Percentiles rank a stretch among this genome's conserved stretches.
Evolutionary conservation across 2,113 vertebrate species (phyloP).

Genomic region (Atherinomorus stipes): DNA sequence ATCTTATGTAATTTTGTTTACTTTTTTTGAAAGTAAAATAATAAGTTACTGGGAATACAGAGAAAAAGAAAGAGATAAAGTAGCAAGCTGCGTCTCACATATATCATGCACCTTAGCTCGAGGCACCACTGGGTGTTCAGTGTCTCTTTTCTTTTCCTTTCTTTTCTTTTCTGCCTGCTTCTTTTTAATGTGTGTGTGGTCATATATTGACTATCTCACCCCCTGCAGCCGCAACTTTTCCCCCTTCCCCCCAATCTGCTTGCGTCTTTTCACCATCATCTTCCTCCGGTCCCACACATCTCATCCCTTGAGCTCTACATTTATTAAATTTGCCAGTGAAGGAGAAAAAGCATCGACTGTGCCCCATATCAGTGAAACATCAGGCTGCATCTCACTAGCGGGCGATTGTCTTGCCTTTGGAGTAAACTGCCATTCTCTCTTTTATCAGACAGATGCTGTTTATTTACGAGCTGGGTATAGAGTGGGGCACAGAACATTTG

Average conservation of each 20-base stretch:
- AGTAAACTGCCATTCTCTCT: conserved; percentile 37
- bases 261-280: neutral
- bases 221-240: conserved; percentile 11
- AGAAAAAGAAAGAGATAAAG: conserved; percentile 19
- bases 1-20: conserved; percentile 11
- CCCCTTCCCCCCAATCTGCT: neutral
- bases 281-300: conserved; percentile 27
- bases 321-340: conserved; percentile 49
- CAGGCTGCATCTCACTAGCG: conserved; percentile 21
- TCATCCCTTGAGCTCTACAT: conserved; percentile 35
- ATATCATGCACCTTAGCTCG: conserved; percentile 59
- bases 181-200: conserved; percentile 4
- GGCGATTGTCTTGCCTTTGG: conserved; percentile 29
- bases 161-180: conserved; percentile 18
- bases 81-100: conserved; percentile 21
- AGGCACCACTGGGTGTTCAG: conserved; percentile 38
- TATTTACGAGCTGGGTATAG: conserved; percentile 35
- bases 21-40: neutral
- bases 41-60: conserved; percentile 27
- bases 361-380: conserved; percentile 24
- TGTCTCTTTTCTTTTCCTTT: conserved; percentile 30
- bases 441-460: conserved; percentile 51
- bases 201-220: conserved; percentile 24
- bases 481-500: conserved; percentile 32
- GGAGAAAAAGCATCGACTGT: neutral